phyloP scores from a whole-genome alignment of 2,113 vertebrate genomes.

The Tor tambroides region DNA sequence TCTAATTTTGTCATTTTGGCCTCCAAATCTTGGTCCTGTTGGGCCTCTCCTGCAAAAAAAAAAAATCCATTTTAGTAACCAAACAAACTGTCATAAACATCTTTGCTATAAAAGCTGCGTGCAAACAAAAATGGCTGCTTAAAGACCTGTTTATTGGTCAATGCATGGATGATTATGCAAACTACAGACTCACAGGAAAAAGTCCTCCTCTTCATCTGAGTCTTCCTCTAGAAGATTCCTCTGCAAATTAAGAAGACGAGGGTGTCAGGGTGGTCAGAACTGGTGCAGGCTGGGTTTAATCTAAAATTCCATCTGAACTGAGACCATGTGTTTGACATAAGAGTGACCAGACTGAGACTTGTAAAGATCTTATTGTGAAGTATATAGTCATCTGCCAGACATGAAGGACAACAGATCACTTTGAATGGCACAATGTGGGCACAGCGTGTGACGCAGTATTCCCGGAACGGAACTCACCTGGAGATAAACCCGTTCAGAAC shows the following conservation, averaged over 20 bases:
- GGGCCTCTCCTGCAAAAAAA: slow-evolving; percentile 86
- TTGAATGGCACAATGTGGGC: neutral
- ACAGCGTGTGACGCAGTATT: neutral
- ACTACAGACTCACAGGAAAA: slow-evolving; percentile 89
- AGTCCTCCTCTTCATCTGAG: slow-evolving; percentile 98
- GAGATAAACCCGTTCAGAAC: neutral
- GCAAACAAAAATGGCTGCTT: neutral
- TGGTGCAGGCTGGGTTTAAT: neutral
- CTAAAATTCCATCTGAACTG: neutral
- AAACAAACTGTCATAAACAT: neutral
- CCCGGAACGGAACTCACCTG: neutral
- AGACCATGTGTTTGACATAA: neutral
- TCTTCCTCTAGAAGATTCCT: slow-evolving; percentile 98
- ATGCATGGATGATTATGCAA: neutral
- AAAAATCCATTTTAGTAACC: neutral
- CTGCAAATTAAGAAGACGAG: slow-evolving; percentile 71
- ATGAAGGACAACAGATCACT: neutral
- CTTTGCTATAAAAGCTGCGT: neutral
- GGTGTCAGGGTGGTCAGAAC: slow-evolving; percentile 43
- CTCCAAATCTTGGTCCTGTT: slow-evolving; percentile 91
- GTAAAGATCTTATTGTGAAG: neutral
- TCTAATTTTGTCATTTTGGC: slow-evolving; percentile 95
- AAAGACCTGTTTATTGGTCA: neutral
- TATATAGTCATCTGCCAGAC: neutral
- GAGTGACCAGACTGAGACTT: neutral